phyloP scores from a whole-genome alignment of 1,140 invertebrate genomes.

The Drosophila athabasca region DNA sequence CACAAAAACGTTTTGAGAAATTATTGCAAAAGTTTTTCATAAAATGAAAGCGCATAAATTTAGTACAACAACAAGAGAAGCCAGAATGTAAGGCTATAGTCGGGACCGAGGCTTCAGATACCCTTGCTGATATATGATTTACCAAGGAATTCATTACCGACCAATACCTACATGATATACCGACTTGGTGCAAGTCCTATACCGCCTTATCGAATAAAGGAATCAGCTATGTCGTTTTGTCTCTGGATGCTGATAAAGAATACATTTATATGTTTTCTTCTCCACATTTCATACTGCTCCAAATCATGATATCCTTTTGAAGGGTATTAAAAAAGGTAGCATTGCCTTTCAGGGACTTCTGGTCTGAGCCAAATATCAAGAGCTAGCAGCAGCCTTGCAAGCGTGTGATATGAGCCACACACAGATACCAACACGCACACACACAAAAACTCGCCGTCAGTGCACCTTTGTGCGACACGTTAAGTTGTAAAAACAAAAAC shows the following conservation, averaged over 20 bases:
- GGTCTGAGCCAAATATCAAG: conserved; percentile 75
- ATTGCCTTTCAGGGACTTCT: conserved; percentile 23
- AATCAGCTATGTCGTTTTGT: too few relatives aligned
- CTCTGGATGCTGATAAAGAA: conserved; percentile 10
- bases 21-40: conserved; percentile 83
- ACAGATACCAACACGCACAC: conserved; percentile 17
- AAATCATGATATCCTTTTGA: too few relatives aligned
- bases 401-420: conserved; percentile 60
- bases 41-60: conserved; percentile 83
- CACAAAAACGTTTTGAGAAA: conserved; percentile 83
- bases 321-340: too few relatives aligned
- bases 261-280: too few relatives aligned
- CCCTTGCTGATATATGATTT: too few relatives aligned
- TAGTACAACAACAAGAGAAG: conserved; percentile 58
- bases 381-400: conserved; percentile 63
- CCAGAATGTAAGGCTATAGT: background rate
- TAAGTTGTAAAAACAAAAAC: conserved; percentile 76
- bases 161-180: too few relatives aligned
- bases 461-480: conserved; percentile 80
- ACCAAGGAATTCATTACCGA: too few relatives aligned
- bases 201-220: background rate
- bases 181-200: too few relatives aligned
- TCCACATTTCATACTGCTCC: too few relatives aligned
- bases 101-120: background rate
- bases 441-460: conserved; percentile 31